Percentiles rank a stretch among this genome's conserved stretches.
These are phyloP conservation scores for Neotoma lepida DNA, from an alignment of 2,113 vertebrate species.

Conservation along the genomic window DNA sequence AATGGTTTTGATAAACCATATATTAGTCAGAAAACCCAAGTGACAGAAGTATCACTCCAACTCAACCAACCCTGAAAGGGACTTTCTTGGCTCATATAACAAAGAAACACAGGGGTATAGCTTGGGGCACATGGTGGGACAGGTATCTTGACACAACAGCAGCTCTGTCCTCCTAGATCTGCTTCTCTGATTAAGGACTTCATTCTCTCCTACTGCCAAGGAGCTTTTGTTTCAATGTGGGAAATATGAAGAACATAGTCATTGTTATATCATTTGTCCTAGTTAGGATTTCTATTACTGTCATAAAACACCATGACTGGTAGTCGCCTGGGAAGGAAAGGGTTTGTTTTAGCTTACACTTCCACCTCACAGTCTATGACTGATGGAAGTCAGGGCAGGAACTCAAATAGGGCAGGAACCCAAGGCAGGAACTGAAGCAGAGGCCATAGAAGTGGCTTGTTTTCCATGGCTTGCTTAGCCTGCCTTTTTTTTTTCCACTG, in stretches of 20 bases:
- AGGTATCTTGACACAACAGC: neutral
- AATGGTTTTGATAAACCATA: constrained; percentile 56
- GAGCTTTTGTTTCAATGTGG: neutral
- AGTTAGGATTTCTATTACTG: neutral
- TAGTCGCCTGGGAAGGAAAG: neutral
- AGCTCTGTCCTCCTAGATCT: neutral
- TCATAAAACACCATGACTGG: neutral
- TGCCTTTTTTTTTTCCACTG: neutral
- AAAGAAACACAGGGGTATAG: neutral
- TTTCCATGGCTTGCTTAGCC: neutral
- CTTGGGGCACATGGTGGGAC: neutral
- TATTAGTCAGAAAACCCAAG: constrained; percentile 57
- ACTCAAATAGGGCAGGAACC: neutral
- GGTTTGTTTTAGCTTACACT: neutral
- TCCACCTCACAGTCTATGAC: neutral
- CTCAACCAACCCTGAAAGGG: constrained; percentile 8
- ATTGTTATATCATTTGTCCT: neutral
- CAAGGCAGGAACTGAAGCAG: neutral
- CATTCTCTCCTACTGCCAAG: neutral
- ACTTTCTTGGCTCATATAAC: neutral
- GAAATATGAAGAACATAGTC: neutral
- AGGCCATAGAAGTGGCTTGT: neutral
- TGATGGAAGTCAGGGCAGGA: neutral
- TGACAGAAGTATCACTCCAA: constrained; percentile 13
- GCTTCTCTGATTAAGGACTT: neutral